Evolutionary conservation across 1,140 invertebrate genomes (phyloP).

Genomic region (silkworm (Bombyx mori)): ASM3026992v2 NC_085114.1:9389001-9389500

Average conservation of each 20-base stretch:
- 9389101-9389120: too few relatives aligned
- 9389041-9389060: too few relatives aligned
- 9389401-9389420: slow-evolving; percentile 28
- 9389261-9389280: slow-evolving; percentile 30
- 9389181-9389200: slow-evolving; percentile 4
- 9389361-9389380: slow-evolving; percentile 14
- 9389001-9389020: too few relatives aligned
- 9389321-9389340: slow-evolving; percentile 34
- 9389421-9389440: slow-evolving; percentile 12
- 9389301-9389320: slow-evolving; percentile 24
- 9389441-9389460: neutral
- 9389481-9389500: too few relatives aligned
- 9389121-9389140: too few relatives aligned
- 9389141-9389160: too few relatives aligned
- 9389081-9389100: too few relatives aligned
- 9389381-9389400: slow-evolving; percentile 42
- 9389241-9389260: slow-evolving; percentile 48
- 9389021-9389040: too few relatives aligned
- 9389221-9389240: slow-evolving; percentile 49
- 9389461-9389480: too few relatives aligned
- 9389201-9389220: slow-evolving; percentile 26
- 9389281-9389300: slow-evolving; percentile 41
- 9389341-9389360: slow-evolving; percentile 21
- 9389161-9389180: neutral
- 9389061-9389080: too few relatives aligned